Base-by-base conservation (phyloP, 2,113 vertebrate species). In the Gavia stellata region DNA sequence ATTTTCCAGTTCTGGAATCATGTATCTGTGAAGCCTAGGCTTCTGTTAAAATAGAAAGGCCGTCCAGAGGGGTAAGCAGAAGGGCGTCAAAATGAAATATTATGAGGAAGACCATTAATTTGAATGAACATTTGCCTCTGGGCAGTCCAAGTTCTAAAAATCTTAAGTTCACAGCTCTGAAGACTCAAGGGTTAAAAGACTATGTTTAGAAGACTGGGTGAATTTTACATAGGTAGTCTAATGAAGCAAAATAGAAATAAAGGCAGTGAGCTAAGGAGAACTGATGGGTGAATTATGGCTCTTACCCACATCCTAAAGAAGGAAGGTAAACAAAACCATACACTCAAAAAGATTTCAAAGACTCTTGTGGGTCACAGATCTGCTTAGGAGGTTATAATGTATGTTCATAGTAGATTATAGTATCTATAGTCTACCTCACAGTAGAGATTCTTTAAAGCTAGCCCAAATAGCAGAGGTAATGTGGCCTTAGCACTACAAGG, bases 11-110 rank as follows among this genome's bases (percentile, higher is more conserved):
- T 86, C 44, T 88, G 10, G 19, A 65, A 38, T 18, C 8, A 29
- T 17, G 10, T 38, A 38, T 50, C 40, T 62, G 12, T 67, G 66
- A 72, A 87, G 8, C 3, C 19, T 53, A 5, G 14, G 5, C 17
- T 86, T 77, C 6, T 74, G 19, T 56, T 58, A 44, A 47, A 71
- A 71, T 12, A 66, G 7, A 53, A 88, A 68, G 25, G 3, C 7
- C 33, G 70, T 49, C 14, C 47, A 66, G 12, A n/a, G 10, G 6
- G 20, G 7, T 45, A 74, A 78, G 18, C 19, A 53, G 61, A 85
- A 58, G 2, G 1, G 3, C 2, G 16, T 7, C 2, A 6, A 11
- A 17, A 67, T 11, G 8, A 80, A 70, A 26, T 16, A 29, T 10
- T 49, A 10, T 53, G 25, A 81, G 31, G 15, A 65, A 40, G 15